phyloP scores from a whole-genome alignment of 2,888 invertebrate species.

The Hypomecis atomaria region DNA sequence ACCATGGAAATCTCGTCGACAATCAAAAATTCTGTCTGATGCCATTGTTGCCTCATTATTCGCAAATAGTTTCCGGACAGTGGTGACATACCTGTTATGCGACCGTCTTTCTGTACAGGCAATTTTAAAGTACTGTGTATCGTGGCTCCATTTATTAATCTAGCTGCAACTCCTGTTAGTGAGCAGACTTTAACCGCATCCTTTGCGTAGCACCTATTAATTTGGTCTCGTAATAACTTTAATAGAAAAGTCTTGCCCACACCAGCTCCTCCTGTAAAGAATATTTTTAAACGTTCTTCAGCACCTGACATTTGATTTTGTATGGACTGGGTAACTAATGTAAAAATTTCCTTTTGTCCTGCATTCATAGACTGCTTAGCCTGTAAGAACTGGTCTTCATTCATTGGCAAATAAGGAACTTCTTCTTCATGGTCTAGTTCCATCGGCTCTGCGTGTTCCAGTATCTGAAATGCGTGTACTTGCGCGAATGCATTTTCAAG shows the following conservation, averaged over 20 bases:
- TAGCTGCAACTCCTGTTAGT: conserved; percentile 3
- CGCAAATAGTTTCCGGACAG: neutral
- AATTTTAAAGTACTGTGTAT: neutral
- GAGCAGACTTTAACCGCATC: neutral
- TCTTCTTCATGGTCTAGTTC: too few species aligned
- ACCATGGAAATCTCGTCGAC: conserved; percentile 9
- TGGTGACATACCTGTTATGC: neutral
- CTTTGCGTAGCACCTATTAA: conserved; percentile 3
- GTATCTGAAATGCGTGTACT: too few species aligned
- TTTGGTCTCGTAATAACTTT: neutral
- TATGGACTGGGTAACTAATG: neutral
- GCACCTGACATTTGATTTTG: neutral
- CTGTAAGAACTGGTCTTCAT: too few species aligned
- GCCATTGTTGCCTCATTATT: neutral
- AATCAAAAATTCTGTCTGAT: neutral
- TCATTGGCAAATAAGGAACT: too few species aligned
- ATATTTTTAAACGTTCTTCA: neutral
- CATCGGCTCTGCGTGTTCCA: too few species aligned
- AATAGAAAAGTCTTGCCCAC: neutral
- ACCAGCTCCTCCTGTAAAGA: conserved; percentile 6
- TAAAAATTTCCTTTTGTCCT: neutral
- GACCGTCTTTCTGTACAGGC: neutral
- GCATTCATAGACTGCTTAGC: too few species aligned
- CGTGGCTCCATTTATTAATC: neutral
- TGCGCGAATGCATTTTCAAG: too few species aligned